A percentile compares a stretch with the other conserved stretches of the same genome.
Evolutionary conservation across 2,113 vertebrate species (phyloP).

Genomic region (Semnornis frantzii): DNA sequence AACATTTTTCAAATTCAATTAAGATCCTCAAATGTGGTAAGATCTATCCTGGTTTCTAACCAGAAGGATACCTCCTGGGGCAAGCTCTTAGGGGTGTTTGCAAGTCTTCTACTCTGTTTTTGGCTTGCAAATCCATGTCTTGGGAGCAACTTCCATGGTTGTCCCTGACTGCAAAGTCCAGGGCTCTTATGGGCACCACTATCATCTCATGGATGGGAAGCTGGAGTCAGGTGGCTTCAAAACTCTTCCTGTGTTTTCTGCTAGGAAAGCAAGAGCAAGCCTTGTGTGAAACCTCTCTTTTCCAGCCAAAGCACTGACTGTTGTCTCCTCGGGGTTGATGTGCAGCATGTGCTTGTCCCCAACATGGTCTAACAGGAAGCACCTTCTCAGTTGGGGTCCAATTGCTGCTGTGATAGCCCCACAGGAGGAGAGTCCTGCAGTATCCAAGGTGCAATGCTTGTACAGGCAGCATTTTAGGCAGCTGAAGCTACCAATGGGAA

Average conservation of each 20-base stretch:
- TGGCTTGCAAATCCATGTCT: neutral
- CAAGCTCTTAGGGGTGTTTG: neutral
- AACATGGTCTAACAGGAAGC: neutral
- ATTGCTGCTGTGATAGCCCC: neutral
- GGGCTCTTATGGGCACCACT: neutral
- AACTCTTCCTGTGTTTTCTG: neutral
- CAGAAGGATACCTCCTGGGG: neutral
- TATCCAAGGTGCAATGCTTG: neutral
- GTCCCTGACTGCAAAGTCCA: neutral
- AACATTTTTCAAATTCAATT: neutral
- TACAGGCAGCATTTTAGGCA: neutral
- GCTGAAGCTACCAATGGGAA: neutral
- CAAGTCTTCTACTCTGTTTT: neutral
- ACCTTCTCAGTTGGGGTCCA: neutral
- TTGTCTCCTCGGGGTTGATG: neutral
- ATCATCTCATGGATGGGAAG: neutral
- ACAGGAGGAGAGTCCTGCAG: neutral
- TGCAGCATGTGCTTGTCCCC: neutral
- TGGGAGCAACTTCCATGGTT: neutral
- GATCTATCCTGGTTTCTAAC: neutral
- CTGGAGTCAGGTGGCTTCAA: neutral
- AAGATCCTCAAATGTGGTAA: neutral
- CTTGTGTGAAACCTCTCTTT: neutral
- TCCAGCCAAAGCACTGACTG: neutral
- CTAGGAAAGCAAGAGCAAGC: neutral